Percentiles rank a stretch among this genome's conserved stretches.
Evolutionary conservation across 2,888 invertebrate genomes (phyloP).

Genomic region (Smittia aterrima): DNA sequence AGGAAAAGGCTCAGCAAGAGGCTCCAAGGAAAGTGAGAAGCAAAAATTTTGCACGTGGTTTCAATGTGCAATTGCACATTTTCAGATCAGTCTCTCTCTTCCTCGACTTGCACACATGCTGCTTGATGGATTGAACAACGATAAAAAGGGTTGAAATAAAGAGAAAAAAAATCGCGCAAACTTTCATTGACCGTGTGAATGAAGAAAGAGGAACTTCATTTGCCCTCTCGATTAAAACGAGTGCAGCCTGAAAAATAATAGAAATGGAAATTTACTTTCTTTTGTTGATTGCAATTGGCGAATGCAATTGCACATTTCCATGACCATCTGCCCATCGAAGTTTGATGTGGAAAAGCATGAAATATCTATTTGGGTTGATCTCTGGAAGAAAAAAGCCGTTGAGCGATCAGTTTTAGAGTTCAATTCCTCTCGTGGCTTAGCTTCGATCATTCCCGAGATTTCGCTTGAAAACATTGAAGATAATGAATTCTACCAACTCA

Average conservation of each 20-base stretch:
- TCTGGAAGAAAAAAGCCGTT: no score
- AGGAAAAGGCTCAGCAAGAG: no score
- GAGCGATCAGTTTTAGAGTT: no score
- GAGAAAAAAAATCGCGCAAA: slow-evolving; percentile 14
- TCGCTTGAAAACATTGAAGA: no score
- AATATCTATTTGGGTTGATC: neutral
- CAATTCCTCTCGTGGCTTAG: no score
- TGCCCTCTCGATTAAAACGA: slow-evolving; percentile 1
- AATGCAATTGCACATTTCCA: slow-evolving; percentile 13
- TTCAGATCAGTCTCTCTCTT: slow-evolving; percentile 1
- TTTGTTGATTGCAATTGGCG: slow-evolving; percentile 9
- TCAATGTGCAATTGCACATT: slow-evolving; percentile 26
- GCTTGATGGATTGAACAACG: slow-evolving; percentile 7
- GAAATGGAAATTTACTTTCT: slow-evolving; percentile 15
- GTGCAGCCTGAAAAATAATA: neutral
- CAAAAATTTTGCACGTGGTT: slow-evolving; percentile 14
- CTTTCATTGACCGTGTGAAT: slow-evolving; percentile 19
- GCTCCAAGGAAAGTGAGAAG: neutral
- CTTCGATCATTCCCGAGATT: no score
- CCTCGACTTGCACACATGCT: slow-evolving; percentile 12
- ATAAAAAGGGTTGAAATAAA: slow-evolving; percentile 17
- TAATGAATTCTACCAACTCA: neutral
- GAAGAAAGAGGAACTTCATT: neutral
- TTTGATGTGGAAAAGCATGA: neutral
- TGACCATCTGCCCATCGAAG: neutral